A percentile compares a stretch with the other conserved stretches of the same genome.
phyloP scores from a whole-genome alignment of 2,113 vertebrate species.

The Mesembrinibis cayennensis region DNA sequence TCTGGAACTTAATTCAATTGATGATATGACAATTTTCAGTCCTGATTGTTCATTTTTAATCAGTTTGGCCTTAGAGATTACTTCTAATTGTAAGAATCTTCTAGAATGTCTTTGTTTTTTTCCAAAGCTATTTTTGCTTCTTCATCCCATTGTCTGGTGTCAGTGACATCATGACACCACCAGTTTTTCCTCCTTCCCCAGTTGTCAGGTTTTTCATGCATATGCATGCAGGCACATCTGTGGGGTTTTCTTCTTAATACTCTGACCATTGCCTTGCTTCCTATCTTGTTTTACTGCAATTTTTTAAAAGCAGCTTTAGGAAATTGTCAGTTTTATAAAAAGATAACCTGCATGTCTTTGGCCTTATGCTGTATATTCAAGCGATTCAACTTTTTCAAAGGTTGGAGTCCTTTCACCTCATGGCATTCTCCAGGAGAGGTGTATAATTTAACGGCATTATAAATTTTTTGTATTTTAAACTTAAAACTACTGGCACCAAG shows the following conservation, averaged over 20 bases:
- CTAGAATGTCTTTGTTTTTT: background rate
- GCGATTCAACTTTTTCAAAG: background rate
- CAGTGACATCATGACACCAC: background rate
- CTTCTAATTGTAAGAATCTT: background rate
- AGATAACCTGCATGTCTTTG: background rate
- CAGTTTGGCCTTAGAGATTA: background rate
- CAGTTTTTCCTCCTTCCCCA: background rate
- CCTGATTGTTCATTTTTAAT: slow-evolving; percentile 10
- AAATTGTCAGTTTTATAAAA: background rate
- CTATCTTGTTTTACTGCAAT: background rate
- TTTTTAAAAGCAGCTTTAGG: background rate
- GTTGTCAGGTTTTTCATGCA: background rate
- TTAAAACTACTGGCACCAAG: background rate
- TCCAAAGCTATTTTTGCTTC: background rate
- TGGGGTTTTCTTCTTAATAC: background rate
- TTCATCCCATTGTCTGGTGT: background rate
- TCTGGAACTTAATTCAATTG: background rate
- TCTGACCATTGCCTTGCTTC: background rate
- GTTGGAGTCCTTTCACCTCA: background rate
- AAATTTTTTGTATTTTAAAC: background rate
- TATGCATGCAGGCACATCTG: background rate
- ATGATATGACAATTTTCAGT: slow-evolving; percentile 4
- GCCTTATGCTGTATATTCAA: background rate
- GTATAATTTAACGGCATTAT: background rate
- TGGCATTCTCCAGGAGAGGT: background rate